These are phyloP conservation scores for Azemiops feae DNA, from an alignment of 2,113 vertebrate genomes.

Conservation along the genomic window DNA sequence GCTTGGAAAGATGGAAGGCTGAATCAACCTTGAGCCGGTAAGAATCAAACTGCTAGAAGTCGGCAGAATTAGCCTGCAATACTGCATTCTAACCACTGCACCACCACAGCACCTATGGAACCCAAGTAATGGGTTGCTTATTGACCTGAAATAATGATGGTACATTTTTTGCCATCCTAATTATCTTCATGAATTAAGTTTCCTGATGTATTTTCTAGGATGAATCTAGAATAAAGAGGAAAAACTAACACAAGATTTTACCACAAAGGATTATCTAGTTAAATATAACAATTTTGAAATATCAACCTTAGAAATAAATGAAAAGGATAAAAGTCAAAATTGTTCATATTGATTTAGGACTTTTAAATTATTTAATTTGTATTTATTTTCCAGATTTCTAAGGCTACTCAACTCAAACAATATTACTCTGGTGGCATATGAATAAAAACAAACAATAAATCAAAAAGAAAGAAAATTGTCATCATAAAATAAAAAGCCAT, in stretches of 20 bases:
- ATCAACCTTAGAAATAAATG: neutral
- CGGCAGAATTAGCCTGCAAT: too few relatives aligned
- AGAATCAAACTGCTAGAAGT: too few relatives aligned
- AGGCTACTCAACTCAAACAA: neutral
- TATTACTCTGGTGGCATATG: neutral
- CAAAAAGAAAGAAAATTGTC: neutral
- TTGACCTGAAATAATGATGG: neutral
- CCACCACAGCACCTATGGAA: neutral
- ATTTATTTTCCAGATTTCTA: neutral
- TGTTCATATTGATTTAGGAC: neutral
- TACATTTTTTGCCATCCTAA: neutral
- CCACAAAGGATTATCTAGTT: neutral
- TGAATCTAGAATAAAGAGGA: neutral
- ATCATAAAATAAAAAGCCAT: neutral
- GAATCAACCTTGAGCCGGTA: too few relatives aligned
- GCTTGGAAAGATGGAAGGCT: too few relatives aligned
- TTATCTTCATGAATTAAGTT: neutral
- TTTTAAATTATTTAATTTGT: neutral
- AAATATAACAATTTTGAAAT: neutral
- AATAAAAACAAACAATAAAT: neutral
- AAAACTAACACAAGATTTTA: neutral
- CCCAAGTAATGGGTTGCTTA: neutral
- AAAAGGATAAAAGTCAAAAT: neutral
- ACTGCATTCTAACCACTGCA: neutral
- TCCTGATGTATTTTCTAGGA: neutral